Evolutionary conservation across 2,797 vertebrate species (phyloP).

Genomic region (Malurus leucopterus): DNA sequence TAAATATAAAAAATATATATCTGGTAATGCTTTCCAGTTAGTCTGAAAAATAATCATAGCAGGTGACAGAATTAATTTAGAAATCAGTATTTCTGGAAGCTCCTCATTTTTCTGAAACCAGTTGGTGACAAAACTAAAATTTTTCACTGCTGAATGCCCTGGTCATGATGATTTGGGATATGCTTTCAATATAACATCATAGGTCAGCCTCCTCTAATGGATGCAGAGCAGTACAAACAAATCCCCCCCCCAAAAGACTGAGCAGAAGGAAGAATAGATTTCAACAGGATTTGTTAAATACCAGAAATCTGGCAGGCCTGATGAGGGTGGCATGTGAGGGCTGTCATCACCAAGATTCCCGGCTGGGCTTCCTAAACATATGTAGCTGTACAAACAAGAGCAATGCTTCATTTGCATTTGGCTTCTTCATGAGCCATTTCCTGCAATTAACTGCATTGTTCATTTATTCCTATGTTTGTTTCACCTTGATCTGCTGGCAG

Average conservation of each 20-base stretch:
- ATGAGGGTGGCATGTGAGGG: background rate
- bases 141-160: background rate
- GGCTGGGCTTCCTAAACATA: background rate
- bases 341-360: background rate
- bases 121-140: background rate
- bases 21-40: background rate
- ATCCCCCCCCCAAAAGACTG: background rate
- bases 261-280: background rate
- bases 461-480: background rate
- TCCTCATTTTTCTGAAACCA: background rate
- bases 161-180: background rate
- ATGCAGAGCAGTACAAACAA: background rate
- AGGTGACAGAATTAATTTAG: background rate
- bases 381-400: background rate
- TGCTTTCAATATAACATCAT: background rate
- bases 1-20: background rate
- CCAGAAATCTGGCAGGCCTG: background rate
- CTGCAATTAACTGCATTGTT: background rate
- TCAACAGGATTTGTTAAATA: background rate
- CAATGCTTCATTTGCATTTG: slow-evolving; percentile 4
- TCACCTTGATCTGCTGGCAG: background rate
- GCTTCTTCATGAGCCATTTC: background rate
- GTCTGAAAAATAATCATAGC: background rate
- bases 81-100: background rate
- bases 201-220: background rate